Conservation (phyloP, 2,113 vertebrate genomes). For the Mustelus asterias region DNA sequence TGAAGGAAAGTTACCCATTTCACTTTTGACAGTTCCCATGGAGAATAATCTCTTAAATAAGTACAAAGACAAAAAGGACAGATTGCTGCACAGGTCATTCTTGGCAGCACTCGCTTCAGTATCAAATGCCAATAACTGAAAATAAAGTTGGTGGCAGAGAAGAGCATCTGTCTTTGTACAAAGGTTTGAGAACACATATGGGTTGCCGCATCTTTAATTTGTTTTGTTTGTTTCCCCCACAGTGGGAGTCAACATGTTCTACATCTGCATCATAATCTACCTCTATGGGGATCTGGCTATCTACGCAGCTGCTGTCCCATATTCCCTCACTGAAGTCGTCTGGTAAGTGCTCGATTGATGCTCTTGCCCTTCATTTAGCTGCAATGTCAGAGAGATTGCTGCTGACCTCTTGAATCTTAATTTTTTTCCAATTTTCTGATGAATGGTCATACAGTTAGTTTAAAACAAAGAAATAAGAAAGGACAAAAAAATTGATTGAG, state of each 20-base stretch:
- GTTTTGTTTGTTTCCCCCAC: conserved; percentile 47
- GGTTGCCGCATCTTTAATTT: conserved; percentile 28
- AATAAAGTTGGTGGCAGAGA: conserved; percentile 19
- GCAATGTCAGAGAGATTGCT: conserved; percentile 20
- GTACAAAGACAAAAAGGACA: conserved; percentile 27
- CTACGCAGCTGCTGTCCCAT: conserved; percentile 89
- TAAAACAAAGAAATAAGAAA: neutral
- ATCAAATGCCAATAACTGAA: conserved; percentile 19
- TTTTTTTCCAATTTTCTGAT: neutral
- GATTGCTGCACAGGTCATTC: neutral
- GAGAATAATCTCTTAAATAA: conserved; percentile 12
- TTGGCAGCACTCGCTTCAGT: neutral
- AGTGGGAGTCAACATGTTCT: conserved; percentile 98
- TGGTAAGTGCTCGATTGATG: conserved; percentile 68
- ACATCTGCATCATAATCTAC: conserved; percentile 95
- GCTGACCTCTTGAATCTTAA: neutral
- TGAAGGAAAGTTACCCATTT: neutral
- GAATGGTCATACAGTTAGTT: neutral
- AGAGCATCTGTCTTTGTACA: conserved; percentile 27
- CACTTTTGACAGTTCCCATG: neutral
- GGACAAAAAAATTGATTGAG: neutral
- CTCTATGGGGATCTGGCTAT: conserved; percentile 96
- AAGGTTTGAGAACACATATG: conserved; percentile 33
- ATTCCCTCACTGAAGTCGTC: conserved; percentile 91
- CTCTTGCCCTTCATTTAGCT: conserved; percentile 8